These are phyloP conservation scores for Leguminivora glycinivorella DNA, from an alignment of 1,140 invertebrate species.

Conservation along the genomic window DNA sequence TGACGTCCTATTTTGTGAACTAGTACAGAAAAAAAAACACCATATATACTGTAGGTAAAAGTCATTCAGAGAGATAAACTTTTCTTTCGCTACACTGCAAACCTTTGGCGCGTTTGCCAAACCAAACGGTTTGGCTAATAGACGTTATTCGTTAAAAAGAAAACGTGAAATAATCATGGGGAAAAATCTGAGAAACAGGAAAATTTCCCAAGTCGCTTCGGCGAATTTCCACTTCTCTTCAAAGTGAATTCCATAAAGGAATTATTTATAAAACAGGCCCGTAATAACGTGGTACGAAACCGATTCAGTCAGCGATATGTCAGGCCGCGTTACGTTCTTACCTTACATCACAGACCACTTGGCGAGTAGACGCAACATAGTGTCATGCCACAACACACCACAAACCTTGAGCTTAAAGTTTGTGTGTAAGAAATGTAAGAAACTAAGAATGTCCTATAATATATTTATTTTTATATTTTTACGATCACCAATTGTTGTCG, in stretches of 20 bases:
- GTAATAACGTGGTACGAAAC: slow-evolving; percentile 17
- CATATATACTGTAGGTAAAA: too few species aligned
- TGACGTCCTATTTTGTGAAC: too few species aligned
- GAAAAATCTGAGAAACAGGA: background rate
- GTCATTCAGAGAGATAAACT: too few species aligned
- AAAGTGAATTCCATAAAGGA: slow-evolving; percentile 10
- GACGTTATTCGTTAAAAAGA: background rate
- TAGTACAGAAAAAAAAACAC: too few species aligned
- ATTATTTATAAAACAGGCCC: slow-evolving; percentile 18
- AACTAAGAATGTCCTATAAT: too few species aligned
- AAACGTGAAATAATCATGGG: background rate
- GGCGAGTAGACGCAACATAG: background rate
- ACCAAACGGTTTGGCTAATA: background rate
- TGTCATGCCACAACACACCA: too few species aligned
- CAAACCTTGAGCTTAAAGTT: too few species aligned
- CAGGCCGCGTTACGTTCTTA: slow-evolving; percentile 8
- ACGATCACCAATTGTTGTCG: too few species aligned
- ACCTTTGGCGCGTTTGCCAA: background rate
- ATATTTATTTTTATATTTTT: too few species aligned
- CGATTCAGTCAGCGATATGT: slow-evolving; percentile 27
- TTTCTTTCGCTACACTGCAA: too few species aligned
- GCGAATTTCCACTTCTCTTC: background rate
- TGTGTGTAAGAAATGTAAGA: too few species aligned
- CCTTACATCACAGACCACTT: background rate
- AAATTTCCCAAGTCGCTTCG: slow-evolving; percentile 1